Base-by-base conservation (phyloP, 1,140 invertebrate species). In the Trachymyrmex septentrionalis region DNA sequence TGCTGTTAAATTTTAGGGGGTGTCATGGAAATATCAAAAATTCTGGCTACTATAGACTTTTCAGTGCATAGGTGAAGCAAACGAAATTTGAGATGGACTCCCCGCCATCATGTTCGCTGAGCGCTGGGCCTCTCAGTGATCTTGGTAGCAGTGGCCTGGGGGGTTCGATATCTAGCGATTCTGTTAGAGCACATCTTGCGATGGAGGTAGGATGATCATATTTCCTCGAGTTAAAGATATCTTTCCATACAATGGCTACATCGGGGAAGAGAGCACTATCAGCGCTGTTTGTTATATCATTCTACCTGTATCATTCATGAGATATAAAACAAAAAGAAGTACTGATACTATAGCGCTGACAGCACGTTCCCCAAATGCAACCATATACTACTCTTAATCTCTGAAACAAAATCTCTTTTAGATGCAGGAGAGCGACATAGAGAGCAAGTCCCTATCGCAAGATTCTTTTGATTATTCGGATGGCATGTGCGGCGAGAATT, bases 401-500 rank as follows among this genome's bases (percentile, higher is more conserved):
- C 12, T 48, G 9, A 76, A 75, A 63, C 77, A 3, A 75, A 27
- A 76, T 10, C 6, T 6, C 12, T 92, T 88, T 89, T 77, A 96
- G 96, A 96, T 96, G 93, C 95, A 96, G 92, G 96, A 97, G 91
- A 97, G 96, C 91, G 97, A 97, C 89, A 96, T 96, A 91, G 97
- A 97, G 88, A 96, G 96, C 73, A 96, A 96, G 91, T 96, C 96
- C 34, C 88, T 97, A 30, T 97, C 96, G 6, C 96, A 97, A 93
- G 96, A 97, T 93, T 97, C 96, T 27, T 95, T 97, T 88, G 96
- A 96, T 95, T 97, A 96, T 92, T 97, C 96, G 6, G 96, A 97
- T 90, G 95, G 96, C 1, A 97, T 97, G 96, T 97, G 97, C 90
- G 96, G 97, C 38, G 97, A 97, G 93, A 97, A 97, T 92, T 98